Evolutionary conservation across 2,888 invertebrate species (phyloP).

Genomic region (Nudaria mundana): DNA sequence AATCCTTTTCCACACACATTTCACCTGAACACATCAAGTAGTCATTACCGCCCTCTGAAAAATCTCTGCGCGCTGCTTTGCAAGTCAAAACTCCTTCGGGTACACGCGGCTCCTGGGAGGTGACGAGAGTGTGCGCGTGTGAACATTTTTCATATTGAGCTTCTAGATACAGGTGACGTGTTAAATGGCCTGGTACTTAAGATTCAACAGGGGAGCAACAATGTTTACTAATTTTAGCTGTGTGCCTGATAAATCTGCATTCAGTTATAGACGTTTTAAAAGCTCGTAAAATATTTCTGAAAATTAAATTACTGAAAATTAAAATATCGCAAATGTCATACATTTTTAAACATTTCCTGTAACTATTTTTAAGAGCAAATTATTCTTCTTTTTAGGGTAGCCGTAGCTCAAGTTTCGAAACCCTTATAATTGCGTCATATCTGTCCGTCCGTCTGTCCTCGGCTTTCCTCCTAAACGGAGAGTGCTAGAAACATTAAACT

Average conservation of each 20-base stretch:
- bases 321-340: no score
- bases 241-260: neutral
- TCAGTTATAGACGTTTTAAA: neutral
- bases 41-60: slow-evolving; percentile 79
- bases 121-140: slow-evolving; percentile 31
- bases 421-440: no score
- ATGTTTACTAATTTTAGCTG: slow-evolving; percentile 1
- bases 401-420: no score
- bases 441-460: no score
- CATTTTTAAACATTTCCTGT: no score
- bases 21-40: slow-evolving; percentile 62
- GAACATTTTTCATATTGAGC: slow-evolving; percentile 45
- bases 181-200: slow-evolving; percentile 37
- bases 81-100: slow-evolving; percentile 74
- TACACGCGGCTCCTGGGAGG: slow-evolving; percentile 32
- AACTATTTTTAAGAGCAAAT: no score
- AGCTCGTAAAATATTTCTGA: neutral
- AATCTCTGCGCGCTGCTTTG: slow-evolving; percentile 74
- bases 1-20: slow-evolving; percentile 40
- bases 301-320: no score
- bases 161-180: slow-evolving; percentile 40
- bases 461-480: no score
- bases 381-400: no score
- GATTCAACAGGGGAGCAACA: slow-evolving; percentile 24
- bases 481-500: no score